These are phyloP conservation scores for Hypsibius dujardini DNA, from an alignment of 1,140 invertebrate species.

Conservation along the genomic window DNA sequence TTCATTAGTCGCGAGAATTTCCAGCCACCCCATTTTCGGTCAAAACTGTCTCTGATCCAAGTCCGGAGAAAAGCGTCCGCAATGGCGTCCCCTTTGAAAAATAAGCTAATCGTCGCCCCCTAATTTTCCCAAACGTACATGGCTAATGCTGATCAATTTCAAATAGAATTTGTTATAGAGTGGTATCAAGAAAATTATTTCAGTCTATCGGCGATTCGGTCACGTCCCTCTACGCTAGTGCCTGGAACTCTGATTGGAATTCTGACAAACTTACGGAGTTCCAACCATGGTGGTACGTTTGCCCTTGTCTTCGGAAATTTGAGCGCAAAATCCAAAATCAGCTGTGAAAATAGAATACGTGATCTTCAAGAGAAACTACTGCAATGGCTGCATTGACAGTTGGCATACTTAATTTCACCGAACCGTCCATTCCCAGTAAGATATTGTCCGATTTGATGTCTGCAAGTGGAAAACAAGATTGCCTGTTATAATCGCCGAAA, in stretches of 20 bases:
- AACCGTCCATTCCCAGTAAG: slow-evolving; percentile 88
- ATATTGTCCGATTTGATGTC: slow-evolving; percentile 99
- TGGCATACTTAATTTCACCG: slow-evolving; percentile 78
- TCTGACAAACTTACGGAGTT: slow-evolving; percentile 53
- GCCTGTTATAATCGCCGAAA: background rate
- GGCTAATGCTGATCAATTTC: too few relatives aligned
- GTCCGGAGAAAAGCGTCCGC: too few relatives aligned
- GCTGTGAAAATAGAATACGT: slow-evolving; percentile 39
- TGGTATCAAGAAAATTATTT: background rate
- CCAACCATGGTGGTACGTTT: slow-evolving; percentile 99
- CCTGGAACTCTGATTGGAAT: too few relatives aligned
- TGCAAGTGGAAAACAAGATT: slow-evolving; percentile 21
- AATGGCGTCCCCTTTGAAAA: too few relatives aligned
- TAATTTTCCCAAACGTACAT: too few relatives aligned
- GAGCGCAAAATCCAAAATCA: slow-evolving; percentile 99
- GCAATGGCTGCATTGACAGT: background rate
- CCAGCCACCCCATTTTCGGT: too few relatives aligned
- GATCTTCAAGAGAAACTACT: background rate
- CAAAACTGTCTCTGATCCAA: too few relatives aligned
- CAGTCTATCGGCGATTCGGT: too few relatives aligned
- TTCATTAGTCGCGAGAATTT: too few relatives aligned
- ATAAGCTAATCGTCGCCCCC: too few relatives aligned
- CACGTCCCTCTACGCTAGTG: too few relatives aligned
- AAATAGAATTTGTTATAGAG: too few relatives aligned
- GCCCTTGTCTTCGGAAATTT: slow-evolving; percentile 94